A percentile compares a stretch with the other conserved stretches of the same genome.
phyloP scores from a whole-genome alignment of 2,113 vertebrate species.

The Machaerirhynchus nigripectus region DNA sequence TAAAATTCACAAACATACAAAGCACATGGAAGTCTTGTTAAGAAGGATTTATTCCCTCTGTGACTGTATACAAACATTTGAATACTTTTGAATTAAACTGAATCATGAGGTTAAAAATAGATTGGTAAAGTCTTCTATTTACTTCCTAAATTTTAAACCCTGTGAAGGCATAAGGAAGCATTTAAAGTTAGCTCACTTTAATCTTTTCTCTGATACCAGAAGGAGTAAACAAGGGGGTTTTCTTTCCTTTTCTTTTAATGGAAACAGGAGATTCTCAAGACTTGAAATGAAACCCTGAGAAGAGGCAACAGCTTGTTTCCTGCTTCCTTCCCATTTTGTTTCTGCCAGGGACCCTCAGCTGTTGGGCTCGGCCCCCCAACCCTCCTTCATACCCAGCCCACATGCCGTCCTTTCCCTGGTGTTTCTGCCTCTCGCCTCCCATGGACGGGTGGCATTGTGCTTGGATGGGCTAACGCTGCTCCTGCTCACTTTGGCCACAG shows the following conservation, averaged over 20 bases:
- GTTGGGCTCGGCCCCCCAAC: background rate
- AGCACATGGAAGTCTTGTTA: background rate
- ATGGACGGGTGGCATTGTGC: rapidly evolving
- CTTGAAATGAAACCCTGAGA: background rate
- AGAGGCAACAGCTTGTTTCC: background rate
- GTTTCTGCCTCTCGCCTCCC: rapidly evolving
- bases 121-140: background rate
- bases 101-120: conserved; percentile 31
- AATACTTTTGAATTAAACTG: background rate
- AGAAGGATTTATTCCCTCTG: background rate
- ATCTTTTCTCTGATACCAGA: conserved; percentile 2
- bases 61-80: background rate
- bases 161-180: background rate
- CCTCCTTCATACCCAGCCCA: background rate
- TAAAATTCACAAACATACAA: background rate
- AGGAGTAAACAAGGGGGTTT: background rate
- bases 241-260: conserved; percentile 18
- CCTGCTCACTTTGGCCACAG: background rate
- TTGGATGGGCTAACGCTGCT: background rate
- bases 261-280: conserved; percentile 24
- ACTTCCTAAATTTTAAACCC: background rate
- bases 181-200: conserved; percentile 9
- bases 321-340: background rate
- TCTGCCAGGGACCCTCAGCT: background rate
- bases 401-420: background rate